Base-by-base conservation (phyloP, 2,888 invertebrate genomes). In the Coelinius sp. region DNA sequence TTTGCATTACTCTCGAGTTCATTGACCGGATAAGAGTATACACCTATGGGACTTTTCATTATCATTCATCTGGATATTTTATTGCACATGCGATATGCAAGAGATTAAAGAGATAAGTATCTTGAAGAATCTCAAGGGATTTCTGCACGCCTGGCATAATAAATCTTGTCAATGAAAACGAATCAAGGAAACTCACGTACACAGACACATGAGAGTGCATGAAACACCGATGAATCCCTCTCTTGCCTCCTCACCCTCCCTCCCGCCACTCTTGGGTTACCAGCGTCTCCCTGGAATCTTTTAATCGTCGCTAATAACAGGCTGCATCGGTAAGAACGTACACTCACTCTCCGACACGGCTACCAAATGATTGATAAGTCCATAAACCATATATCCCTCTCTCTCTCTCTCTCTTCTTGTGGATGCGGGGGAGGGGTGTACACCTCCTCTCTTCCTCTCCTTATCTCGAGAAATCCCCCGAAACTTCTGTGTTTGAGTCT, bases 331-430 rank as follows among this genome's bases (percentile, higher is more conserved):
- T 79, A 81, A 80, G 75, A 79, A 80, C 77, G 75, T 74, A 79
- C 73, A 52, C 75, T 68, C 73, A 71, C 65, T 80, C 73, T 78
- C 80, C 74, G 76, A 78, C 76, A 76, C 78, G 73, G 84, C 86
- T 85, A 85, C 85, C 83, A 83, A 84, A 84, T 87, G 87, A 87
- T 87, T 86, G 86, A 86, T 87, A 87, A 86, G 87, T 87, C 87
- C 87, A 86, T 86, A 87, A 87, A 86, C 78, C 78, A 80, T 77
- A 73, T 78, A 66, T 81, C 76, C 75, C 76, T 75, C 78, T 78
- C 77, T 78, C 77, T 22, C 27, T 38, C 12, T 20, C 20, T 49
- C 46, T 20, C 27, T 25, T 22, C 22, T 66, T 17, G 24, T 10
- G n/a, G 14, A 31, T 27, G 62, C 27, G 49, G 10, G 27, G 31